Evolutionary conservation across 2,113 vertebrate species (phyloP).

Genomic region (Myocastor coypus): DNA sequence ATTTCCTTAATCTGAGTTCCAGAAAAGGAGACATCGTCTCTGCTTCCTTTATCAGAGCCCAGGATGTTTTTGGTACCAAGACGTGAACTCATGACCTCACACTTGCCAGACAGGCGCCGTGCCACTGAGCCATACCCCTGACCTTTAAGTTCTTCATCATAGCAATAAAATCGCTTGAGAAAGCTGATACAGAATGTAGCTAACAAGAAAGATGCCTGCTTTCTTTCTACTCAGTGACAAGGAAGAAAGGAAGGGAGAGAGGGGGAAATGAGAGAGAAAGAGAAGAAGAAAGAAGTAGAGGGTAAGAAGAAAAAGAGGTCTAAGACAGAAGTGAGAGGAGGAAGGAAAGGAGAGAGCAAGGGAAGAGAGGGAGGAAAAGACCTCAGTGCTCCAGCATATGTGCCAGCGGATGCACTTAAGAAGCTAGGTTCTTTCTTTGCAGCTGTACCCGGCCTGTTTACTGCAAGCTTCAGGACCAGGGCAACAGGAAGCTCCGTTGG

Average conservation of each 20-base stretch:
- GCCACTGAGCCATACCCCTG: no score
- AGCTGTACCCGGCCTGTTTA: slow-evolving; percentile 71
- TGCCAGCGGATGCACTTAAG: not conserved
- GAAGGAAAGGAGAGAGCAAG: not conserved
- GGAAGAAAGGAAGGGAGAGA: not conserved
- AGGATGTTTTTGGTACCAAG: not conserved
- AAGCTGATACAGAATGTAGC: not conserved
- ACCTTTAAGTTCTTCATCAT: not conserved
- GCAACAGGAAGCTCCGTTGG: slow-evolving; percentile 81
- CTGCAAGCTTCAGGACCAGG: slow-evolving; percentile 71
- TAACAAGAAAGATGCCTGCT: not conserved
- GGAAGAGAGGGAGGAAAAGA: not conserved
- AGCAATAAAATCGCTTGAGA: not conserved
- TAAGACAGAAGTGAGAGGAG: not conserved
- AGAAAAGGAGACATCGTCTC: not conserved
- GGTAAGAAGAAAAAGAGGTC: no score
- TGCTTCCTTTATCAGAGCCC: not conserved
- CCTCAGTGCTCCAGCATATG: not conserved
- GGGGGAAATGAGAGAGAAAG: not conserved
- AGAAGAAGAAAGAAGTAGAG: not conserved
- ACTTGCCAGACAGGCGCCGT: no score
- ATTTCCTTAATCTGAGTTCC: not conserved
- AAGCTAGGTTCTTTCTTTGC: slow-evolving; percentile 45
- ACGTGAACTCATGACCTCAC: no score
- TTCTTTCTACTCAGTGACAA: not conserved